Conservation (phyloP, 2,113 vertebrate species). For the Sturnus vulgaris region DNA sequence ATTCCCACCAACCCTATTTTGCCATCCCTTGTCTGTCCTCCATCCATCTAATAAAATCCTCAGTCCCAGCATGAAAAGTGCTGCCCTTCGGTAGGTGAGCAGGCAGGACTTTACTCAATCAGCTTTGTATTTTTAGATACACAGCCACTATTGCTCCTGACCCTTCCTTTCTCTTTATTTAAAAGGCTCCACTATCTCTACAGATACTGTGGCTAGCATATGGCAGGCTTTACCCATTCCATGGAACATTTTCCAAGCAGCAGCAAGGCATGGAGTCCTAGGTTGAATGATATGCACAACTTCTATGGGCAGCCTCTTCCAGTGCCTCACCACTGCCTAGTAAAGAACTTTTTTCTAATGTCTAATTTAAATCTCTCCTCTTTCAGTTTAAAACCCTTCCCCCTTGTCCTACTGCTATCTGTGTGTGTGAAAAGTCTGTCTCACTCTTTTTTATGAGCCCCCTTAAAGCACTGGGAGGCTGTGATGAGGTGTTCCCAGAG, state of each 20-base stretch:
- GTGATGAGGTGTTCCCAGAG: neutral
- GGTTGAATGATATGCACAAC: neutral
- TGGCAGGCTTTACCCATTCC: neutral
- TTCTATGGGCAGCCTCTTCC: neutral
- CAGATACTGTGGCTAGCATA: neutral
- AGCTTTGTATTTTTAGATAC: neutral
- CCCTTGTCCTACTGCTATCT: neutral
- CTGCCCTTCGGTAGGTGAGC: neutral
- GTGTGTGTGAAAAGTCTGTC: neutral
- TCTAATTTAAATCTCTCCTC: neutral
- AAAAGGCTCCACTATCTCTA: neutral
- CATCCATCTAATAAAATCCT: neutral
- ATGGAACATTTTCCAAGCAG: neutral
- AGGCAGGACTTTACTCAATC: neutral
- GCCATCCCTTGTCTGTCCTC: neutral
- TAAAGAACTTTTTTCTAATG: neutral
- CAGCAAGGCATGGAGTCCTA: neutral
- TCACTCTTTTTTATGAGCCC: neutral
- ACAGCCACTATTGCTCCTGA: too few relatives aligned
- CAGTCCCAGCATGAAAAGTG: neutral
- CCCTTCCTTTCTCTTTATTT: neutral
- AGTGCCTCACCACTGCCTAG: neutral
- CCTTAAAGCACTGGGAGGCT: neutral
- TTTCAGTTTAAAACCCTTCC: neutral
- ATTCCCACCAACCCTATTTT: neutral